phyloP scores from a whole-genome alignment of 2,888 invertebrate genomes.

The Aspidapion aeneum region DNA sequence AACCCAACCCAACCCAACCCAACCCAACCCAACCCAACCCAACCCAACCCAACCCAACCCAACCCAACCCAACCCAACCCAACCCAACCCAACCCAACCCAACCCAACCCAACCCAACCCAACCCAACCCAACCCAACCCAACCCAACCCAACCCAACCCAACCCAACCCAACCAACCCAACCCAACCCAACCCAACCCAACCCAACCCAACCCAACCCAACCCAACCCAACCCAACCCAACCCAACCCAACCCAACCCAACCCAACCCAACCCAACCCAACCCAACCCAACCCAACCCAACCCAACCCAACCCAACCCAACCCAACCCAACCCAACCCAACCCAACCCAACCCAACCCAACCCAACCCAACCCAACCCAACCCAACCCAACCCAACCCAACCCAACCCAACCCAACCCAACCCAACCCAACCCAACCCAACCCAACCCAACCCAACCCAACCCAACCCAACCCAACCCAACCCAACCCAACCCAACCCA shows the following conservation, averaged over 20 bases:
- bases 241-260: not conserved
- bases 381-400: not conserved
- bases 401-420: not conserved
- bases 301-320: not conserved
- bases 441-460: not conserved
- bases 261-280: not conserved
- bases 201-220: not conserved
- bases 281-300: not conserved
- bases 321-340: not conserved
- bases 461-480: not conserved
- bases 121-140: not conserved
- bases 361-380: not conserved
- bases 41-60: not conserved
- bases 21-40: not conserved
- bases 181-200: too few species aligned
- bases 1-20: not conserved
- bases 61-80: not conserved
- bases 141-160: slow-evolving; percentile 1
- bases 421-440: not conserved
- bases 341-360: not conserved
- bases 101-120: not conserved
- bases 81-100: not conserved
- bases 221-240: not conserved
- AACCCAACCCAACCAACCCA: too few species aligned
- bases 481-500: not conserved